Conservation (phyloP, 92 coral and sea anemone species). For the Hydrozoanthus gracilis region DNA sequence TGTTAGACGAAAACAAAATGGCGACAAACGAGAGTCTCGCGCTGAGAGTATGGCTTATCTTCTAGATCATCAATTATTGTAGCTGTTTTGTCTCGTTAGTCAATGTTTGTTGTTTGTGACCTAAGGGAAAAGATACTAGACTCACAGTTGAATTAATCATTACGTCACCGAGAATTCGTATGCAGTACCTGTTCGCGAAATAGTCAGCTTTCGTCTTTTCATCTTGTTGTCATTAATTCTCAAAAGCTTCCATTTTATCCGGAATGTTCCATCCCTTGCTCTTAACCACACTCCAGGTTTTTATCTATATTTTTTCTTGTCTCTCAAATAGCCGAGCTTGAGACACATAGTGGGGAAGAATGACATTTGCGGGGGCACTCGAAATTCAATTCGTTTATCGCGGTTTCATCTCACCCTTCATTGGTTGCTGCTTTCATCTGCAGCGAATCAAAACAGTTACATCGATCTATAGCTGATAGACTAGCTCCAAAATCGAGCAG, state of each 20-base stretch:
- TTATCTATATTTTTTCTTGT: background rate
- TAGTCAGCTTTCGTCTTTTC: conserved; percentile 43
- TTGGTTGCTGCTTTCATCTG: conserved; percentile 22
- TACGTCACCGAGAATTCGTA: conserved; percentile 8
- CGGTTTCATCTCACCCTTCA: conserved; percentile 5
- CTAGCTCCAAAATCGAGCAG: background rate
- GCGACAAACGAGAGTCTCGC: background rate
- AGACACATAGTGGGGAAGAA: background rate
- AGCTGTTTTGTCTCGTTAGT: background rate
- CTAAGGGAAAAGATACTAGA: background rate
- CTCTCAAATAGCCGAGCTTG: background rate
- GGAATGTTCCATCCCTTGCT: background rate
- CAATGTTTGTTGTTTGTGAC: conserved; percentile 1
- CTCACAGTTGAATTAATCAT: background rate
- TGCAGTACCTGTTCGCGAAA: conserved; percentile 45
- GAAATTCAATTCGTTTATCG: background rate
- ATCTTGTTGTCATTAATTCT: background rate
- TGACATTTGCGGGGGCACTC: conserved; percentile 11
- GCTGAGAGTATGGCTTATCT: background rate
- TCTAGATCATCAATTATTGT: background rate
- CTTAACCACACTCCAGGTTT: background rate
- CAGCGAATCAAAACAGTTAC: conserved; percentile 44
- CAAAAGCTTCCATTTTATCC: background rate
- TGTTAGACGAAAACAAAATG: background rate
- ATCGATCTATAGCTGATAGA: background rate